Conservation (phyloP, 2,113 vertebrate species). For the Laterallus jamaicensis region DNA sequence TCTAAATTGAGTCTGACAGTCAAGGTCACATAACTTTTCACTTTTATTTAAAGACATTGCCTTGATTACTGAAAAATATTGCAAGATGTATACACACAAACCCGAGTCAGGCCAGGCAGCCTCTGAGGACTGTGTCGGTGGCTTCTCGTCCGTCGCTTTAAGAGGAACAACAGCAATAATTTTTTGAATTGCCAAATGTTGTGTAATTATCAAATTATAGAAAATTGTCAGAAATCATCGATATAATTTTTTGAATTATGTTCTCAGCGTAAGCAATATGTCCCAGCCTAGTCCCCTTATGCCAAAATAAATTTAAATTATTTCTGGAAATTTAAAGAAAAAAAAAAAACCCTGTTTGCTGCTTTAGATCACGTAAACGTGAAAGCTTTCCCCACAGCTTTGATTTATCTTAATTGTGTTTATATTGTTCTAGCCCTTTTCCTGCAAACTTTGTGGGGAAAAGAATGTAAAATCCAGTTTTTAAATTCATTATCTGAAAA, state of each 20-base stretch:
- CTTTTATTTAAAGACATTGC: constrained; percentile 67
- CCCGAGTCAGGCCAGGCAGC: not conserved
- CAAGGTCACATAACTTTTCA: constrained; percentile 75
- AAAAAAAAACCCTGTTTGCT: not conserved
- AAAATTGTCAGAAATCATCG: constrained; percentile 16
- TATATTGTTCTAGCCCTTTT: not conserved
- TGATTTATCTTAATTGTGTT: not conserved
- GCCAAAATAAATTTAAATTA: not conserved
- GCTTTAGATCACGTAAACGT: not conserved
- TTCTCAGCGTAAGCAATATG: not conserved
- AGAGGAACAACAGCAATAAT: not conserved
- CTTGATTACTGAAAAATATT: constrained; percentile 52
- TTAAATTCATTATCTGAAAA: constrained; percentile 51
- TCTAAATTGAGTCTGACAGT: constrained; percentile 75
- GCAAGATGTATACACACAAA: not conserved
- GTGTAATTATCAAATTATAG: constrained; percentile 36
- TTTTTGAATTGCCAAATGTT: not conserved
- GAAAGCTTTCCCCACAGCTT: not conserved
- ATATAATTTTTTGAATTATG: not conserved
- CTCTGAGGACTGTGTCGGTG: not conserved
- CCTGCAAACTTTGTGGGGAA: not conserved
- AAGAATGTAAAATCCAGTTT: not conserved
- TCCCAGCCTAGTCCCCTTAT: not conserved
- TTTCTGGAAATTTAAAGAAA: not conserved
- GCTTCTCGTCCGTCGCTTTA: not conserved